Base-by-base conservation (phyloP, 2,797 vertebrate species). In the Enteromius argenteus region DNA sequence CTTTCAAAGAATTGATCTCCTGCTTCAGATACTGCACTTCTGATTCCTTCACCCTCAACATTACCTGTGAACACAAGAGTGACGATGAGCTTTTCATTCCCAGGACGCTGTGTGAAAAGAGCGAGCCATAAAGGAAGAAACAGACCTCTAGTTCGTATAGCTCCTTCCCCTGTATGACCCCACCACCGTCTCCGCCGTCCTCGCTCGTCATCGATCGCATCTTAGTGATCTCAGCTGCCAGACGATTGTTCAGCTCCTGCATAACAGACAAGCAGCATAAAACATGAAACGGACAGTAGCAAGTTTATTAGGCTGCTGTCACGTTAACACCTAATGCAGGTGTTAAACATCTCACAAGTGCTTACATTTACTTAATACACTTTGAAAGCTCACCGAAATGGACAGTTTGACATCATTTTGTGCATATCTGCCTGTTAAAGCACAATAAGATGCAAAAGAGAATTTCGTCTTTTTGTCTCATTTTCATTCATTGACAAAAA, bases 171-270 rank as follows among this genome's bases (percentile, higher is more conserved):
- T 95, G 95, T 7, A 95, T 94, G 1, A 92, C 90, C 32, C 79
- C 81, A 76, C 89, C 91, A 0, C 87, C 2, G 60, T 96, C 94
- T 60, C 91, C 90, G 0, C 88, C 84, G 2, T 96, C 95, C 71
- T 95, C 95, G 0, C 91, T 94, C 0, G 91, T 87, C 95, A 96
- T 96, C 4, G 95, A 95, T 75, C 96, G 93, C 93, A 96, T 94
- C 89, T 94, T 96, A 2, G 94, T 96, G 90, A 96, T 96, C 89
- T 96, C 96, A 79, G 94, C 94, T 21, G 96, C 95, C 35, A 96
- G 91, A 46, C 94, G 94, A 86, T 96, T 96, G 90, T 96, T 96
- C 32, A 96, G 93, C 90, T 96, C 95, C 96, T 96, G 58, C 64
- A 19, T 1, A 8, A 21, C 30, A 75, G 5, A 83, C 6, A 46